Evolutionary conservation across 2,888 invertebrate genomes (phyloP), one percentile per base, ranked within the genome.

Genomic region (Polydrusus pterygomalis): DNA sequence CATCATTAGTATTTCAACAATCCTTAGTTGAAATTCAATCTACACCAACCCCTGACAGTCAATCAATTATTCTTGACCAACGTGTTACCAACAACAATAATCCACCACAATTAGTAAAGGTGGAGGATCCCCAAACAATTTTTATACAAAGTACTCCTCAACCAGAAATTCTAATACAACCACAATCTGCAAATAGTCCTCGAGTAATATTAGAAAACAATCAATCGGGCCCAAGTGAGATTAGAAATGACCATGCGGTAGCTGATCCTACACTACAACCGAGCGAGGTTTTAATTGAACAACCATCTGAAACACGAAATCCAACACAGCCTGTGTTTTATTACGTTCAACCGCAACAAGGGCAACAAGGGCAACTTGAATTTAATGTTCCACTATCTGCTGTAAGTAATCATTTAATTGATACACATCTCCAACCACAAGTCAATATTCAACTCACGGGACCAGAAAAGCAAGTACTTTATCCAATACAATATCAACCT

Each of bases 291-390:
- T 63, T 65, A 17, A 56, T 65, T 51, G 30, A 49, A 17, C 64
- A 65, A 47, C n/a, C 20, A 25, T 13, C 49, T 54, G 60, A 64
- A 18, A 43, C 43, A 25, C 17, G 30, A 34, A 65, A 13, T 40
- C 75, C 68, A 18, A 40, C 18, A 3, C 77, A 75, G 60, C 70
- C 58, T 25, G n/a, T 63, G 40, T 63, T 70, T 43, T 74, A 73
- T 15, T 62, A 77, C 54, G 70, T 77, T 56, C 77, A 77, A 54
- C 78, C 74, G 47, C 68, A 76, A 51, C 49, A 68, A 68, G 34
- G 13, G 47, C 68, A 76, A 51, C 49, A 68, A 68, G 34, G 13
- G 6, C 38, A 43, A 20, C 11, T 30, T 34, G 30, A 30, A 5
- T 8, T 40, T 2, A 54, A 65, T 30, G n/a, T 13, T 9, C 25